Evolutionary conservation across 2,888 invertebrate species (phyloP), one percentile per base, ranked within the genome.

Genomic region (Ennomos quercinarius): DNA sequence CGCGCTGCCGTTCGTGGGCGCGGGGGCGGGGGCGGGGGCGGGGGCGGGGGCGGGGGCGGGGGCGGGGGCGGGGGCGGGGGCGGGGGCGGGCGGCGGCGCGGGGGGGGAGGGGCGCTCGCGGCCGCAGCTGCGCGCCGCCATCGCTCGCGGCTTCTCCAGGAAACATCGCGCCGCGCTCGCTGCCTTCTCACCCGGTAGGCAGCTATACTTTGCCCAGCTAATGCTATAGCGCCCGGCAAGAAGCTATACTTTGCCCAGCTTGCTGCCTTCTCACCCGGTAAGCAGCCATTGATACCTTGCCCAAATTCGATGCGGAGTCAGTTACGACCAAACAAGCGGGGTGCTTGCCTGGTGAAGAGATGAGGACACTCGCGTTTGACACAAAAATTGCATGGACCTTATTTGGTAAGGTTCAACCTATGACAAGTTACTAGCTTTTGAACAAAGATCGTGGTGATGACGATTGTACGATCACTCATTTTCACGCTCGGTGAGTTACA

Each of bases 1-100:
- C 9, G 94, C 94, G 57, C 88, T 96, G 70, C 96, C 96, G 47
- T 96, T 96, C 85, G 83, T 93, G 58, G 88, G 77, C 85, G 83
- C 27, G 27, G 27, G 27, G 83, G 93, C 57, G 87, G 77, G 61
- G 71, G 86, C 94, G 48, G 93, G 58, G 87, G 77, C 62, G 71
- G 86, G 94, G 48, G 62, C 53, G 47, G 48, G 65, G 39, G 56
- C 51, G 6, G 57, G 48, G 46, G n/a, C n/a, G n/a, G 63, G 73
- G n/a, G 63, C 63, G 27, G 66, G 57, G 60, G 72, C 68, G 65
- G 75, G 74, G 81, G 66, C 69, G 85, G 93, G 58, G 87, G 77
- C 62, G 71, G 86, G 94, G 48, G 62, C 53, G 47, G 48, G 65
- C n/a, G 39, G 56, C 51, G 63, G 73, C 12, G 63, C 63, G 27